phyloP scores from a whole-genome alignment of 2,888 invertebrate species.

The Gerris lacustris region DNA sequence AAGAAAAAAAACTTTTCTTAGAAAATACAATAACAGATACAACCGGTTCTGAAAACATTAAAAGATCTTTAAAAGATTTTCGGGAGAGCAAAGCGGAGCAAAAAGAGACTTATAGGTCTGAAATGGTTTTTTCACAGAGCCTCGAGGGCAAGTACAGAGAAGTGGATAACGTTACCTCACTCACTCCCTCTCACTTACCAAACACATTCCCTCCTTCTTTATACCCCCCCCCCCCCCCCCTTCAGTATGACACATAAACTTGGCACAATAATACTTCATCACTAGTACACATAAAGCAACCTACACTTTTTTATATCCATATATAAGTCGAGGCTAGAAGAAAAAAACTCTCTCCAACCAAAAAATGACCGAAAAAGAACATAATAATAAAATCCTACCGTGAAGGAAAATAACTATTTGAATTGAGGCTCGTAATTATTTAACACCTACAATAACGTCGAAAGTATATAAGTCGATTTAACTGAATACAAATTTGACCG shows the following conservation, averaged over 20 bases:
- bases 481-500: too few species aligned
- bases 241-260: neutral
- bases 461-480: too few species aligned
- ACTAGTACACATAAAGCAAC: neutral
- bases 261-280: slow-evolving; percentile 5
- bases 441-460: too few species aligned
- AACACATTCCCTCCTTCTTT: neutral
- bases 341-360: too few species aligned
- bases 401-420: too few species aligned
- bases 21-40: slow-evolving; percentile 1
- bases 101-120: neutral
- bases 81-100: neutral
- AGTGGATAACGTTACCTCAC: too few species aligned
- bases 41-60: neutral
- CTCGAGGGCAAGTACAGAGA: neutral
- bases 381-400: too few species aligned
- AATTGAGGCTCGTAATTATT: too few species aligned
- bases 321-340: too few species aligned
- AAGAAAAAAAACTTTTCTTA: neutral
- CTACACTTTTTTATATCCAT: too few species aligned
- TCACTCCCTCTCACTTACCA: too few species aligned
- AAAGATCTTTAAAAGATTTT: slow-evolving; percentile 3
- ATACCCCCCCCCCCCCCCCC: neutral
- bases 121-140: neutral
- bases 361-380: too few species aligned